phyloP scores from a whole-genome alignment of 2,888 invertebrate species.

The Chrysomela aeneicollis region DNA sequence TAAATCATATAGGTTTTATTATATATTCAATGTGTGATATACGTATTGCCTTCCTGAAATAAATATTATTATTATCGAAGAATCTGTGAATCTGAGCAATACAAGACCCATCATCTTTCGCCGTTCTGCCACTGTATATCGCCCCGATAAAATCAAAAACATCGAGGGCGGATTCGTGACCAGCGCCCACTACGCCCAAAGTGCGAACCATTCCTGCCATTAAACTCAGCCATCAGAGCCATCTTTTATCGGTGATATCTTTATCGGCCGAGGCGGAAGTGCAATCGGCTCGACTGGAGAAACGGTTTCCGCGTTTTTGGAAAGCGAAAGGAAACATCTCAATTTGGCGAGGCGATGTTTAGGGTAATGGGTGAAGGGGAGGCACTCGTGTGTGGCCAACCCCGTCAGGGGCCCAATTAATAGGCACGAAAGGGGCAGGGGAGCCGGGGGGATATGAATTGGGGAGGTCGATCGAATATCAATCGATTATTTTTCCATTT shows the following conservation, averaged over 20 bases:
- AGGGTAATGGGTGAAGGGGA: conserved; percentile 27
- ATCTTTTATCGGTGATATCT: conserved; percentile 38
- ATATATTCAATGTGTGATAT: no score
- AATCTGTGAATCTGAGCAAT: no score
- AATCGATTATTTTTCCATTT: no score
- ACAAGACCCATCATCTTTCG: no score
- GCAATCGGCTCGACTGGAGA: conserved; percentile 35
- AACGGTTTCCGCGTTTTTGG: conserved; percentile 39
- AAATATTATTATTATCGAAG: no score
- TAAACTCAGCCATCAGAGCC: conserved; percentile 19
- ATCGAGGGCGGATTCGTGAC: background rate
- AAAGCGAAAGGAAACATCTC: conserved; percentile 40
- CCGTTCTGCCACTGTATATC: no score
- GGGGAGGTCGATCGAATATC: no score
- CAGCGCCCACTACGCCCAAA: background rate
- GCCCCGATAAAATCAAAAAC: background rate
- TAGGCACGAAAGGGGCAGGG: conserved; percentile 18
- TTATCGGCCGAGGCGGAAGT: conserved; percentile 38
- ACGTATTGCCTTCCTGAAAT: no score
- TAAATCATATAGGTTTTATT: no score
- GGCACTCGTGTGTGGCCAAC: conserved; percentile 28
- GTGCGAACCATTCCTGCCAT: conserved; percentile 13
- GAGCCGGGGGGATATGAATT: background rate
- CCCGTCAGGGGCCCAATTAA: conserved; percentile 30
- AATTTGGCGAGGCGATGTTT: conserved; percentile 33